Base-by-base conservation (phyloP, 2,888 invertebrate genomes). In the Nomada flava region DNA sequence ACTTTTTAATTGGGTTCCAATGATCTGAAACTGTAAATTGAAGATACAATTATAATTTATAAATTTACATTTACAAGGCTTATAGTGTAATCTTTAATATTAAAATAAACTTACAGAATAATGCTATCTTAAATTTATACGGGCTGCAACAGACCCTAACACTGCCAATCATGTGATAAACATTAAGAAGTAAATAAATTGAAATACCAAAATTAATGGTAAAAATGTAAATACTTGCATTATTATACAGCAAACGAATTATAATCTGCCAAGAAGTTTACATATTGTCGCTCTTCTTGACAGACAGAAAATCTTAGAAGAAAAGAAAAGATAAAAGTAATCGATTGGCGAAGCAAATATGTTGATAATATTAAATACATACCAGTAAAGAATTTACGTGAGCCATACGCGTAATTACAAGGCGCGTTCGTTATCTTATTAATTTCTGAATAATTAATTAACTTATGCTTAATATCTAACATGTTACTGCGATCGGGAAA, bases 61-160 rank as follows among this genome's bases (percentile, higher is more conserved):
- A 91, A 92, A 92, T 92, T 92, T 92, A 92, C 92, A 93, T 93
- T 91, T 92, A 92, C 92, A 92, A 92, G 91, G 89, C 92, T 92
- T 92, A 92, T 84, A 89, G 86, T 89, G 88, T 89, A 88, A 88
- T 86, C 15, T 92, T 90, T 91, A 92, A 91, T 93, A 92, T 91
- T 93, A 93, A 93, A 93, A 93, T 92, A 92, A 92, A 91, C 91
- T 92, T 92, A 92, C 86, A 90, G 88, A 89, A 88, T 90, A 92
- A 92, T 86, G 88, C 90, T 91, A 91, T 90, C 74, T 89, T 81
- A 86, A 90, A 91, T 91, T 90, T 91, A 87, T 85, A 62, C 80
- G 88, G 87, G 86, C 86, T 83, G 82, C 80, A 83, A 81, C 76
- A 75, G 83, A 84, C 79, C 83, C 82, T 23, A 84, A 86, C 84